These are phyloP conservation scores for Bombus balteatus DNA, from an alignment of 1,140 invertebrate genomes.

Conservation along the genomic window DNA sequence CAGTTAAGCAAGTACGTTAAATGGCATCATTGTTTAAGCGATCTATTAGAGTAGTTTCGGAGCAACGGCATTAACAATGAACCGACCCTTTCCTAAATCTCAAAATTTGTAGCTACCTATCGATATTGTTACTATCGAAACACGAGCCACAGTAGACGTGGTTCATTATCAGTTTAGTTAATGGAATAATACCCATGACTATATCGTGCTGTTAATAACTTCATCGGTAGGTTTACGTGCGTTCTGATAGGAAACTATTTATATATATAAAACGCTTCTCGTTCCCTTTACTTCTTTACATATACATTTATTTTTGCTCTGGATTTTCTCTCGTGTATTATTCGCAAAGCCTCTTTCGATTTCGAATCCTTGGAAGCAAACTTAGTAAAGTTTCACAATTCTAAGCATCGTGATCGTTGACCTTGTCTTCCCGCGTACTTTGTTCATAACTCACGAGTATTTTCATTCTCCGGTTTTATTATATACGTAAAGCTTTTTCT, in stretches of 20 bases:
- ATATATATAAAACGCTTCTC: no score
- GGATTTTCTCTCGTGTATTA: not conserved
- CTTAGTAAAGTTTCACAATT: not conserved
- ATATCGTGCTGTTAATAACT: not conserved
- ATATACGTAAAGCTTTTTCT: conserved; percentile 37
- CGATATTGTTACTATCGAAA: not conserved
- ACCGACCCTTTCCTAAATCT: not conserved
- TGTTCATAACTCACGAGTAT: not conserved
- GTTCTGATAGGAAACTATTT: no score
- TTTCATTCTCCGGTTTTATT: not conserved
- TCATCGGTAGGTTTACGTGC: not conserved
- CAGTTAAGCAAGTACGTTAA: not conserved
- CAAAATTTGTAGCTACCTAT: not conserved
- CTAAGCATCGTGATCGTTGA: not conserved
- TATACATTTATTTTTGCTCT: not conserved
- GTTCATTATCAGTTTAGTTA: not conserved
- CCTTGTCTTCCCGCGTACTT: not conserved
- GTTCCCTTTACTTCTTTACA: not conserved
- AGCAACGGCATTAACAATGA: not conserved
- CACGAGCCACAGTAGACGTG: not conserved
- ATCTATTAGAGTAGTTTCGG: not conserved
- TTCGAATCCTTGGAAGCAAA: not conserved
- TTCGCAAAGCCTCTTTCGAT: not conserved
- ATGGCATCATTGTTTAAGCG: no score
- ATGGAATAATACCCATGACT: not conserved